phyloP scores from a whole-genome alignment of 2,113 vertebrate species.

The Paradisaea rubra region DNA sequence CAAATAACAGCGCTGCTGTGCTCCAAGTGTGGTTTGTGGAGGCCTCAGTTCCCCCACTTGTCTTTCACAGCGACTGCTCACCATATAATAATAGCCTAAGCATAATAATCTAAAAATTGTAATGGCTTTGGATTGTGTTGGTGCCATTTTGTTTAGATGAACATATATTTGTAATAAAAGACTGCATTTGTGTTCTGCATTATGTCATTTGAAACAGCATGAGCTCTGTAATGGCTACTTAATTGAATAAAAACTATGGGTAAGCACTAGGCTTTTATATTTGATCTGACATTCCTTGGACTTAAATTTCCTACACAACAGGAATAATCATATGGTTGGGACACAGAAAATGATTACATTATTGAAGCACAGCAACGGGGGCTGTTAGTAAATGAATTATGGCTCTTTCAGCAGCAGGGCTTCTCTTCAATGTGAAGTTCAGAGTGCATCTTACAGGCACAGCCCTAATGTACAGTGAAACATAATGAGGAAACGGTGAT shows the following conservation, averaged over 20 bases:
- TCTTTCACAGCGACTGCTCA: background rate
- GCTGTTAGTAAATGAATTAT: conserved; percentile 24
- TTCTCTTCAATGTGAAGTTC: background rate
- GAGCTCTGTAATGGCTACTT: conserved; percentile 48
- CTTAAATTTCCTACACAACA: conserved; percentile 18
- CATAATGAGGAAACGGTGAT: background rate
- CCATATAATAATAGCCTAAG: conserved; percentile 9
- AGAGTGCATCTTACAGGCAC: background rate
- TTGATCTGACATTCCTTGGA: conserved; percentile 32
- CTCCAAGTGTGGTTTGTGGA: background rate
- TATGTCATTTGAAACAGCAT: conserved; percentile 46
- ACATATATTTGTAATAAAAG: conserved; percentile 31
- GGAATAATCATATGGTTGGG: conserved; percentile 15
- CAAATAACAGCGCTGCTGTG: background rate
- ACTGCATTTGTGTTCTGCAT: conserved; percentile 65
- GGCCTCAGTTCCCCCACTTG: background rate
- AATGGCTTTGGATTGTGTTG: conserved; percentile 10
- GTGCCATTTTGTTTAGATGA: conserved; percentile 45
- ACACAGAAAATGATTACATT: background rate
- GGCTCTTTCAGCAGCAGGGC: background rate
- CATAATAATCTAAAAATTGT: conserved; percentile 23
- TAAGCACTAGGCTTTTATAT: conserved; percentile 23
- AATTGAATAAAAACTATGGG: conserved; percentile 35
- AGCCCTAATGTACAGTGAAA: background rate
- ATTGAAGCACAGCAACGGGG: background rate